Evolutionary conservation across 2,113 vertebrate genomes (phyloP), one percentile per base, ranked within the genome.

Genomic region (Clarias batrachus): DNA sequence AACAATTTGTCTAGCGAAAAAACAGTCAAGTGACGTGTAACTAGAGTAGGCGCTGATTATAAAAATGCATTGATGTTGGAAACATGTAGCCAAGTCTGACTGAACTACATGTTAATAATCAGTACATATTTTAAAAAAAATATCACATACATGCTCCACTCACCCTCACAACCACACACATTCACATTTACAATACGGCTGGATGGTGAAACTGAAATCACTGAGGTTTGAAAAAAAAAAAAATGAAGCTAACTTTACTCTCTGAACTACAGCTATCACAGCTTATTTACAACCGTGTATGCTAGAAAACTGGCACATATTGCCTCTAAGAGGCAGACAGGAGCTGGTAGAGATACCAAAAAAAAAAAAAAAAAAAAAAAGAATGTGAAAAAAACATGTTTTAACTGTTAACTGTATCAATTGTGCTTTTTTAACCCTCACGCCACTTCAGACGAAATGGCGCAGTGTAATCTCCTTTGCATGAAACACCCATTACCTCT

Each of bases 391-490:
- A 33, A 86, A 10, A 68, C 33, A 87, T 27, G 56, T 59, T 80
- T 60, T 2, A 48, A 60, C 57, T 23, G 16, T 80, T 11, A 23
- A 30, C 70, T 66, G 60, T 87, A 83, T 84, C 86, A 90, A 91
- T 95, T 96, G 95, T 96, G 95, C 95, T 96, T 95, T 93, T 94
- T 91, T 94, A 94, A 94, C 93, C 93, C 91, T 79, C 91, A 90
- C 92, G 90, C 94, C 94, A 91, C 91, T 94, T 94, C 94, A 83
- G 12, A 57, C 52, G 93, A 95, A 95, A 94, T 91, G 92, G 93
- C 87, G 86, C 85, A 27, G 70, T 66, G 76, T 60, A 6, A 4
- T 73, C 59, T 52, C 21, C 3, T 14, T 37, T n/a, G 52, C 65
- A 83, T 68, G 82, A 54, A 23, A 56, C 27, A 23, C 41, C 66